phyloP scores from a whole-genome alignment of 2,797 vertebrate species.

The Gymnothorax reevesii region DNA sequence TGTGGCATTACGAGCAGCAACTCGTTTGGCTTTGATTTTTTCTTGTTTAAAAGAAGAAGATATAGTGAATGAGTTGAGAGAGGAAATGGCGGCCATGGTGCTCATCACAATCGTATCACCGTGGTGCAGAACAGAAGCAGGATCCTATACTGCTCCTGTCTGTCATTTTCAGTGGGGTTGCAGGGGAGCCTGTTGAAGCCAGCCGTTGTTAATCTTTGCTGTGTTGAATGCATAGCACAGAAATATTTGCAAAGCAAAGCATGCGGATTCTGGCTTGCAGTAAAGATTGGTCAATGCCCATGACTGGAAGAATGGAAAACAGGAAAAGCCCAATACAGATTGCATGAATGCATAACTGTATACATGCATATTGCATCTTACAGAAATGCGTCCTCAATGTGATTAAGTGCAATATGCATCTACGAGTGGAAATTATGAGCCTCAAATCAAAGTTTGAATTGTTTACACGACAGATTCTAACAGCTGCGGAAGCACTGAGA shows the following conservation, averaged over 20 bases:
- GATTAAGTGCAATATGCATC: background rate
- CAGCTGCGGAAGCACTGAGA: no score
- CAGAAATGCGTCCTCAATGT: background rate
- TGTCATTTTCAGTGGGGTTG: slow-evolving; percentile 13
- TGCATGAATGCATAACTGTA: background rate
- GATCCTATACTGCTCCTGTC: slow-evolving; percentile 9
- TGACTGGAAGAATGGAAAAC: background rate
- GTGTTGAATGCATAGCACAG: background rate
- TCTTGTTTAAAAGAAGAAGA: background rate
- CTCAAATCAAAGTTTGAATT: no score
- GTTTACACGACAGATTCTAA: no score
- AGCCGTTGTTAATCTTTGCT: slow-evolving; percentile 12
- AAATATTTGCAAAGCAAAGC: background rate
- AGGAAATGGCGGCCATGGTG: background rate
- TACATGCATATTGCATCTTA: background rate
- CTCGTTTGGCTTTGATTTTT: background rate
- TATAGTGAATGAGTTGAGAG: background rate
- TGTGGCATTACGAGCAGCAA: background rate
- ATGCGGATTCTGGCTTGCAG: background rate
- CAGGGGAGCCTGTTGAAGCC: slow-evolving; percentile 15
- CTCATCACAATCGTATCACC: background rate
- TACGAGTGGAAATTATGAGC: background rate
- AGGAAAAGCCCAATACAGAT: background rate
- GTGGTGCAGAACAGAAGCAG: slow-evolving; percentile 9
- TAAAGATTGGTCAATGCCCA: background rate